Percentiles rank a stretch among this genome's conserved stretches.
Conservation (phyloP, 2,797 vertebrate species). For the Chaetophractus vellerosus region DNA sequence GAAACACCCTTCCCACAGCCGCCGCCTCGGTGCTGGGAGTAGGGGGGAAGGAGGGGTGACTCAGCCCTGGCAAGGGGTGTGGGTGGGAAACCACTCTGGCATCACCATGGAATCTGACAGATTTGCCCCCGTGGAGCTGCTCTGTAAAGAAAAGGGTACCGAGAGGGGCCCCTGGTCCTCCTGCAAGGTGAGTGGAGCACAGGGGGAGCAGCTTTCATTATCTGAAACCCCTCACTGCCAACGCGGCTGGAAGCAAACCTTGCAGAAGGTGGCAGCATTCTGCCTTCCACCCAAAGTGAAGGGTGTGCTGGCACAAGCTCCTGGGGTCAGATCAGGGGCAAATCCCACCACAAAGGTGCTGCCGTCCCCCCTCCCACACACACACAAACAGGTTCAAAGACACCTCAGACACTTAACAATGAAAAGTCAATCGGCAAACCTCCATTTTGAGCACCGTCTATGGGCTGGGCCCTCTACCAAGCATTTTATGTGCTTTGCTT, state of each 20-base stretch:
- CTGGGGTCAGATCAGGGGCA: too few relatives aligned
- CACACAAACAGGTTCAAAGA: not conserved
- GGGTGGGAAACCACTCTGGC: slow-evolving; percentile 88
- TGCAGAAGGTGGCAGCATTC: not conserved
- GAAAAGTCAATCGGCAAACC: not conserved
- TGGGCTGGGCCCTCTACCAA: too few relatives aligned
- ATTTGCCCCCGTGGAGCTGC: slow-evolving; percentile 83
- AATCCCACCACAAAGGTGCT: not conserved
- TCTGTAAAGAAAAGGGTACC: slow-evolving; percentile 85
- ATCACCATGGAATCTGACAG: slow-evolving; percentile 87
- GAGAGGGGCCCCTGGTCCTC: slow-evolving; percentile 72
- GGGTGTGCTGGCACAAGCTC: not conserved
- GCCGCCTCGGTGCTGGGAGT: slow-evolving; percentile 70
- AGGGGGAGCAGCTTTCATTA: slow-evolving; percentile 64
- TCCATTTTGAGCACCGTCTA: not conserved
- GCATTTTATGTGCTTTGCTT: not conserved
- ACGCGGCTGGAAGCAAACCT: not conserved
- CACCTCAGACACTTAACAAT: not conserved
- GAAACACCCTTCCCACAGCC: slow-evolving; percentile 84
- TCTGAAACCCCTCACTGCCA: not conserved
- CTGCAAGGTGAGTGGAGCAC: slow-evolving; percentile 61
- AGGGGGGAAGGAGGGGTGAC: slow-evolving; percentile 84
- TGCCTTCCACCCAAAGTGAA: not conserved
- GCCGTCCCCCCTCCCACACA: too few relatives aligned
- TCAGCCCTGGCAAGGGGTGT: slow-evolving; percentile 86